Base-by-base conservation (phyloP, 2,797 vertebrate genomes). In the Catamblyrhynchus diadema region DNA sequence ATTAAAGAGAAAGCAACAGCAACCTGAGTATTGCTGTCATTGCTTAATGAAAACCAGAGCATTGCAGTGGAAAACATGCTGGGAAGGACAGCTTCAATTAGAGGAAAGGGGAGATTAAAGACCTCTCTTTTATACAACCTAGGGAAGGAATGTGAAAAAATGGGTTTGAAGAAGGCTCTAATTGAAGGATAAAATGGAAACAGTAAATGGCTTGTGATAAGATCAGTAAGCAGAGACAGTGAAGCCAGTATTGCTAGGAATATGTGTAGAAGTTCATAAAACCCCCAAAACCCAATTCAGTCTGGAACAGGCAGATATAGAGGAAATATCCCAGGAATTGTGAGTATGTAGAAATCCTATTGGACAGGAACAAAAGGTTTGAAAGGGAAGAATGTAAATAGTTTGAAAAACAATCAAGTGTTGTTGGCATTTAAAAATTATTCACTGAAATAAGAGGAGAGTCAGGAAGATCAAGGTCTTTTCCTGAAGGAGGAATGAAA, bases 1-100 rank as follows among this genome's bases (percentile, higher is more conserved):
- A 95, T 93, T 84, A 96, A 92, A 90, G 66, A 90, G 83, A 96
- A 96, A 95, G 91, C 50, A 92, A 93, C 33, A 88, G 64, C 93
- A 94, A 75, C 35, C 0, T 0, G 73, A 35, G 39, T 85, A 87
- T 70, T 73, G 66, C 72, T 95, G 94, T 95, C 88, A 85, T 45
- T 69, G 77, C 84, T 96, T 97, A 96, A 97, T 96, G 86, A 94
- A 96, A 97, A 94, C 51, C 88, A 97, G 92, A 78, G 48, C 88
- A 59, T 45, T 74, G 79, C 72, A 85, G 80, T 77, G 92, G 88
- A 95, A 97, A 96, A 89, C 88, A 78, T 0, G 16, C 62, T 91
- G 70, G 77, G 88, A 96, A 93, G 88, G 94, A 96, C 95, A 96
- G 53, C n/a, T 91, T 85, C 91, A 93, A 96, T 95, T 97, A 96